Conservation (phyloP, 1,140 invertebrate species). For the Tenebrio molitor region DNA sequence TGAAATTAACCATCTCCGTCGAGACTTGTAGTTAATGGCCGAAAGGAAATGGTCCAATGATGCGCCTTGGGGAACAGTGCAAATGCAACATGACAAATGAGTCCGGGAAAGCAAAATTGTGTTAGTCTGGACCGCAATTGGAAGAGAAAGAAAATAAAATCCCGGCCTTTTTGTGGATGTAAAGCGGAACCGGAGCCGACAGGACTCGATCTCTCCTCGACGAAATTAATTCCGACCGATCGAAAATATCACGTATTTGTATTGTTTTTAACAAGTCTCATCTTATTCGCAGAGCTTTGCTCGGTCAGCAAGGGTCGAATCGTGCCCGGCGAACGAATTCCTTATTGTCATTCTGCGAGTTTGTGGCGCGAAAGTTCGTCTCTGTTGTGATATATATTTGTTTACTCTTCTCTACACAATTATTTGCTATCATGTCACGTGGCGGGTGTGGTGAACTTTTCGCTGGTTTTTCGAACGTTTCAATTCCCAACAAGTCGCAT, state of each 20-base stretch:
- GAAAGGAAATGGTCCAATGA: constrained; percentile 36
- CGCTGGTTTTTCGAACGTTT: constrained; percentile 14
- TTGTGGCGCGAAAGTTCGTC: constrained; percentile 30
- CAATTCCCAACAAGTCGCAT: constrained; percentile 9
- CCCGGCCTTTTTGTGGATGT: neutral
- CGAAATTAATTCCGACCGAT: no score
- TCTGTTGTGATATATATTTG: constrained; percentile 35
- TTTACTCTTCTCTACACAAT: constrained; percentile 33
- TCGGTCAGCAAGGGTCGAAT: constrained; percentile 26
- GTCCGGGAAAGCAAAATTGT: constrained; percentile 28
- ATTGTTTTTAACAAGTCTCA: constrained; percentile 40
- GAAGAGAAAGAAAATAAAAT: neutral
- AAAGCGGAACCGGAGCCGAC: neutral
- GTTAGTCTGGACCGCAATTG: constrained; percentile 15
- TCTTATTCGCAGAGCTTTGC: constrained; percentile 31
- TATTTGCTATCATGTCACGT: constrained; percentile 38
- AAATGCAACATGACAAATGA: constrained; percentile 38
- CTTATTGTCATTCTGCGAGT: constrained; percentile 35
- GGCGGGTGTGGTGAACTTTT: constrained; percentile 13
- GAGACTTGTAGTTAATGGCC: constrained; percentile 33
- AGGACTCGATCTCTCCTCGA: no score
- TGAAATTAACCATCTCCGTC: constrained; percentile 34
- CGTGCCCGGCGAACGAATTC: constrained; percentile 35
- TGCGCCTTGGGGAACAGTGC: constrained; percentile 28
- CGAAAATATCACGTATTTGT: neutral